A percentile compares a stretch with the other conserved stretches of the same genome.
These are phyloP conservation scores for Chloroclystis v-ata DNA, from an alignment of 2,888 invertebrate species.

Conservation along the genomic window DNA sequence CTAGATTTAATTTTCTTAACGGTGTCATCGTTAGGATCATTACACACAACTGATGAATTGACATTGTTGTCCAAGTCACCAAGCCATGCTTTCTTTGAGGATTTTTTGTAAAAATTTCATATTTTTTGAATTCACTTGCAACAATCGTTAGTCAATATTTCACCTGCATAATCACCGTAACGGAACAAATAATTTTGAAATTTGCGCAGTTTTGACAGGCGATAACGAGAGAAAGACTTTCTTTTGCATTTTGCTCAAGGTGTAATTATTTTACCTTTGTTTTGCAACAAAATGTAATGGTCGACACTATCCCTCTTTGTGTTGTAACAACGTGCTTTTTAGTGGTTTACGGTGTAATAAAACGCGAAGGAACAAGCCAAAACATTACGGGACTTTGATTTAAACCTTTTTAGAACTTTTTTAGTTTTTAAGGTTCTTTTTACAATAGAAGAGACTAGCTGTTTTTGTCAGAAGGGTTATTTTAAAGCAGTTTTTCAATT, in stretches of 20 bases:
- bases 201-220: constrained; percentile 48
- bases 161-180: constrained; percentile 50
- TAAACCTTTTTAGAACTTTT: constrained; percentile 18
- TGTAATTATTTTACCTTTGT: constrained; percentile 68
- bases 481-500: constrained; percentile 50
- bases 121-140: constrained; percentile 17
- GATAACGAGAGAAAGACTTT: constrained; percentile 72
- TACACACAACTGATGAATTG: constrained; percentile 29
- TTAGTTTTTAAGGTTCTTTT: constrained; percentile 16
- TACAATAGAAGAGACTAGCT: constrained; percentile 33
- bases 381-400: constrained; percentile 67
- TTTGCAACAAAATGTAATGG: constrained; percentile 58
- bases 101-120: constrained; percentile 12
- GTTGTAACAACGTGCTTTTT: constrained; percentile 64
- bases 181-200: constrained; percentile 50
- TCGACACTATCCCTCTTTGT: constrained; percentile 63
- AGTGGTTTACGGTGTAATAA: constrained; percentile 74
- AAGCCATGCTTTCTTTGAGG: constrained; percentile 34
- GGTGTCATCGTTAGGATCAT: too few relatives aligned
- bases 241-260: constrained; percentile 47
- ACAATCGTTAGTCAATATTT: constrained; percentile 38
- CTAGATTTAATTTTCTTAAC: too few relatives aligned
- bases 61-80: constrained; percentile 23
- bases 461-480: constrained; percentile 64
- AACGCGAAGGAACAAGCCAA: constrained; percentile 64